Evolutionary conservation across 2,113 vertebrate genomes (phyloP).

Genomic region (Eubucco bourcierii): DNA sequence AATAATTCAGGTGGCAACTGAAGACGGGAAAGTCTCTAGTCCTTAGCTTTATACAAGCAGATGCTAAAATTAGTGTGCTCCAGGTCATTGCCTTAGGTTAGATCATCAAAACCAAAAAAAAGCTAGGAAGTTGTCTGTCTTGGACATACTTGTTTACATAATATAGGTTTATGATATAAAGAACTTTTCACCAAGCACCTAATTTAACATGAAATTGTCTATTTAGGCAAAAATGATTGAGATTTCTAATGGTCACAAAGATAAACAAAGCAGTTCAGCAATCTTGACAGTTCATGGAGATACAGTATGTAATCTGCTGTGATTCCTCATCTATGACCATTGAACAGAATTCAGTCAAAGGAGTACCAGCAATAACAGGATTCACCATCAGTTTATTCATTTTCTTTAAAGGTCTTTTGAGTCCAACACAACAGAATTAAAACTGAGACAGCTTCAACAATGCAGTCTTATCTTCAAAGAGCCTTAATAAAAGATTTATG

Average conservation of each 20-base stretch:
- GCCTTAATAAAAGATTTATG: background rate
- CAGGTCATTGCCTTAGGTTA: background rate
- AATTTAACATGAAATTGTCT: background rate
- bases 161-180: background rate
- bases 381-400: background rate
- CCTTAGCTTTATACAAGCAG: background rate
- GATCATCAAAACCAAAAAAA: background rate
- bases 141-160: background rate
- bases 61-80: background rate
- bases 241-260: background rate
- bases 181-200: background rate
- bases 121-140: background rate
- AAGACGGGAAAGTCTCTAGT: background rate
- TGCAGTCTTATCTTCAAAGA: background rate
- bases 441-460: background rate
- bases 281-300: background rate
- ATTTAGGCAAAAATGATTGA: background rate
- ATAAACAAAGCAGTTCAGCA: background rate
- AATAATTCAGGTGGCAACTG: background rate
- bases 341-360: background rate
- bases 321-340: background rate
- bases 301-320: accelerated
- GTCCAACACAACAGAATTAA: background rate
- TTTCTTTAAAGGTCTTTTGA: background rate
- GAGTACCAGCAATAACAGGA: background rate